Evolutionary conservation across 1,140 invertebrate genomes (phyloP), one percentile per base, ranked within the genome.

Genomic region (Ceratosolen solmsi): DNA sequence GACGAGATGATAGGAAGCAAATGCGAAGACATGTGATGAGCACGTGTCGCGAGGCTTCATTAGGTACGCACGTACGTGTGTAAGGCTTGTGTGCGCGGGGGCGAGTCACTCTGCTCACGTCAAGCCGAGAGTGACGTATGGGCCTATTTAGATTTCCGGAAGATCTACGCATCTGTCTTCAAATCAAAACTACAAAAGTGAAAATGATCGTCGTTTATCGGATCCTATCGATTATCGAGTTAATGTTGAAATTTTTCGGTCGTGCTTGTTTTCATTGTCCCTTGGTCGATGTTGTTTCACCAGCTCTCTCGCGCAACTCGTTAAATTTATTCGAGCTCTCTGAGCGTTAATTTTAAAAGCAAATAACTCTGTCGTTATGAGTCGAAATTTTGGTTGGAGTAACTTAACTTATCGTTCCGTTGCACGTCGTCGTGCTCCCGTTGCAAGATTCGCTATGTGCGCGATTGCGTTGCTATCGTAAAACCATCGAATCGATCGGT

Each of bases 21-120:
- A 83, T 75, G 82, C 71, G 76, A 79, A 60, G 82, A 90, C 90
- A 91, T 90, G 88, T 91, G 90, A 90, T 85, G 87, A 89, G 89
- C 90, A 91, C 90, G 88, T 91, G 90, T 90, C 86, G 70, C 56
- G 85, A 22, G 22, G 63, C 72, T 76, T 81, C 79, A 72, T 74
- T 74, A 70, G 79, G 22, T 65, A 51, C 46, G 63, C 30, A 25
- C 46, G 22, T 38, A 38, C 17, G 36, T n/a, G 15, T 13, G 15
- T 13, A 13, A 46, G 51, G 0, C 58, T 60, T 41, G 49, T 36
- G 38, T 27, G n/a, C 9, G 1, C 54, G 11, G 20, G 11, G 20
- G 11, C 36, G n/a, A 33, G 27, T 22, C 25, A n/a, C 22, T 22
- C 17, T 54, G 22, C 65, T 80, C n/a, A n/a, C n/a, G n/a, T n/a